Evolutionary conservation across 64 coral and sea anemone species (phyloP).

Genomic region (Anthopleura sola): DNA sequence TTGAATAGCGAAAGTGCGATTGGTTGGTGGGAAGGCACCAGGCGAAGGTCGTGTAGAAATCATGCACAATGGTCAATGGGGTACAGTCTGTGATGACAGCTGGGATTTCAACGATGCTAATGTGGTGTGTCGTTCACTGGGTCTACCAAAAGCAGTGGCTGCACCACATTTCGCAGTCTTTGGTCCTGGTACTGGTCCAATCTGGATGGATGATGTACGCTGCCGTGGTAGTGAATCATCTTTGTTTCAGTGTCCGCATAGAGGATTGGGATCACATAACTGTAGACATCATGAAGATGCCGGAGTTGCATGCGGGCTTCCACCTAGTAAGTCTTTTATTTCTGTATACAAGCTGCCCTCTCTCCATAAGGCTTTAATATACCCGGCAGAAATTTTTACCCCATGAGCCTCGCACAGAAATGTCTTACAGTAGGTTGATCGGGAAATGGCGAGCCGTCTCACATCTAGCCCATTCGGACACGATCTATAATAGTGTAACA

Average conservation of each 20-base stretch:
- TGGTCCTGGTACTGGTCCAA: neutral
- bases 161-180: neutral
- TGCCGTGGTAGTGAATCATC: neutral
- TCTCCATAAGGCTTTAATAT: too few relatives aligned
- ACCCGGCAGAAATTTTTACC: too few relatives aligned
- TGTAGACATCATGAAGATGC: slow-evolving; percentile 5
- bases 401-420: too few relatives aligned
- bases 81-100: neutral
- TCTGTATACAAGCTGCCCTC: too few relatives aligned
- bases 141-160: neutral
- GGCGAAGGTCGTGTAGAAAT: neutral
- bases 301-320: neutral
- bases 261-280: neutral
- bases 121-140: slow-evolving; percentile 9
- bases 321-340: neutral
- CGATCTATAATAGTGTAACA: too few relatives aligned
- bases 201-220: neutral
- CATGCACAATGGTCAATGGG: neutral
- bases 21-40: neutral
- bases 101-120: slow-evolving; percentile 15
- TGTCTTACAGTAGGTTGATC: too few relatives aligned
- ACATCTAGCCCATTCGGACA: too few relatives aligned
- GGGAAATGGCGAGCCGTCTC: too few relatives aligned
- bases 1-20: neutral
- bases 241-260: neutral